Evolutionary conservation across 2,113 vertebrate genomes (phyloP).

Genomic region (Rhinopithecus roxellana): DNA sequence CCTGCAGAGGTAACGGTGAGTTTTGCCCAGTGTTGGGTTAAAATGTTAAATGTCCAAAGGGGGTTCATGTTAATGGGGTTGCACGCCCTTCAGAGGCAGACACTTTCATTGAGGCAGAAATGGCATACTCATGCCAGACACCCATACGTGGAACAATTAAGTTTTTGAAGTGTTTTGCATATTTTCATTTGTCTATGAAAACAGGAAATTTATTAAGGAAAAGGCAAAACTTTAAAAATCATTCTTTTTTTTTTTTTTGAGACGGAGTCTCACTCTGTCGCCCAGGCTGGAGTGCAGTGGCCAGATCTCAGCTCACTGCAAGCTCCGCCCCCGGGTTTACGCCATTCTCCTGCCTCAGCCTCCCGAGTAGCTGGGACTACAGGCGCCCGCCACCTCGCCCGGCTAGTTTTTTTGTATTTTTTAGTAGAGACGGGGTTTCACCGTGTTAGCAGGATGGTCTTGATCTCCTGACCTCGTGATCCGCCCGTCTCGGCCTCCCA

Average conservation of each 20-base stretch:
- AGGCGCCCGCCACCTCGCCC: no score
- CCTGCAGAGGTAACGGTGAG: neutral
- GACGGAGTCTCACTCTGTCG: no score
- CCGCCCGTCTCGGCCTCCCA: no score
- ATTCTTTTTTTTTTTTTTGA: neutral
- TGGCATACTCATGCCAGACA: neutral
- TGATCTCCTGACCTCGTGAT: no score
- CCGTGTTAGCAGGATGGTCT: no score
- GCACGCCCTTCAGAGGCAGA: neutral
- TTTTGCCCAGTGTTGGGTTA: neutral
- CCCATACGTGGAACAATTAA: neutral
- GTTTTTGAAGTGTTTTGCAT: neutral
- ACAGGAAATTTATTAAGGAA: neutral
- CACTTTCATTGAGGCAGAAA: neutral
- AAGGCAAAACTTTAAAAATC: neutral
- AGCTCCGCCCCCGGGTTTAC: no score
- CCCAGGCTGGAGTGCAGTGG: no score
- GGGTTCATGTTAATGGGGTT: neutral
- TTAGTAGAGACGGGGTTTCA: no score
- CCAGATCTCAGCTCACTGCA: no score
- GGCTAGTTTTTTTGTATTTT: no score
- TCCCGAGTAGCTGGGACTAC: no score
- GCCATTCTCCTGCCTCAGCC: no score
- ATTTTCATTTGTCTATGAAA: neutral
- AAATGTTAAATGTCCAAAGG: slow-evolving; percentile 9